Evolutionary conservation across 2,113 vertebrate species (phyloP).

Genomic region (Sinocyclocheilus maitianheensis): DNA sequence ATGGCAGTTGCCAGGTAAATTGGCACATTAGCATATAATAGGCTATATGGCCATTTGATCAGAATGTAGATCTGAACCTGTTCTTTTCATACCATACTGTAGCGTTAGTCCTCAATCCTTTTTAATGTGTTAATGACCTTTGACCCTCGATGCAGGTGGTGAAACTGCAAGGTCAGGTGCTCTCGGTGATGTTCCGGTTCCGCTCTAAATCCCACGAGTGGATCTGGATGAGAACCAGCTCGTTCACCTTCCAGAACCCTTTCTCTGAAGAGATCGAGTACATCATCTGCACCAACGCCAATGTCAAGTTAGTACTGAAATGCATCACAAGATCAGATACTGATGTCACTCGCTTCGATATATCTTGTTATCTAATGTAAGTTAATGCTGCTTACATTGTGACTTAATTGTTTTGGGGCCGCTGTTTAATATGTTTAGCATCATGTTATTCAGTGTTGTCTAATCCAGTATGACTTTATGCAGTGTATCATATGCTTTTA

Average conservation of each 20-base stretch:
- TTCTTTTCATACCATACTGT: neutral
- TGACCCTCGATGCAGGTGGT: slow-evolving; percentile 80
- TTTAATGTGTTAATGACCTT: neutral
- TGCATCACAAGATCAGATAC: neutral
- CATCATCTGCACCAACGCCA: slow-evolving; percentile 98
- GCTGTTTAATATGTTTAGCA: neutral
- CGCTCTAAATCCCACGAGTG: slow-evolving; percentile 89
- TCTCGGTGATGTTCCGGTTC: slow-evolving; percentile 98
- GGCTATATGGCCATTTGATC: neutral
- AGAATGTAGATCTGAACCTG: neutral
- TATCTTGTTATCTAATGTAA: too few relatives aligned
- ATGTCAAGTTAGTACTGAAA: slow-evolving; percentile 88
- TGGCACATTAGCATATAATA: neutral
- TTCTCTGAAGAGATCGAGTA: slow-evolving; percentile 99
- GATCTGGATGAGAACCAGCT: slow-evolving; percentile 97
- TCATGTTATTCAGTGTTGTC: neutral
- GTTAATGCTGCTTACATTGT: neutral
- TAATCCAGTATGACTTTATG: neutral
- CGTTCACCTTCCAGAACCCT: slow-evolving; percentile 98
- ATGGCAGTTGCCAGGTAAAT: neutral
- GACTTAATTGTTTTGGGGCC: neutral
- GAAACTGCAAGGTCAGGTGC: slow-evolving; percentile 95
- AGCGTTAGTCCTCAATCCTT: too few relatives aligned
- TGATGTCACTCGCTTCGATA: neutral
- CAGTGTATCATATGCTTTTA: neutral